Conservation (phyloP, 2,797 vertebrate species). For the Myoxocephalus aenaeus region DNA sequence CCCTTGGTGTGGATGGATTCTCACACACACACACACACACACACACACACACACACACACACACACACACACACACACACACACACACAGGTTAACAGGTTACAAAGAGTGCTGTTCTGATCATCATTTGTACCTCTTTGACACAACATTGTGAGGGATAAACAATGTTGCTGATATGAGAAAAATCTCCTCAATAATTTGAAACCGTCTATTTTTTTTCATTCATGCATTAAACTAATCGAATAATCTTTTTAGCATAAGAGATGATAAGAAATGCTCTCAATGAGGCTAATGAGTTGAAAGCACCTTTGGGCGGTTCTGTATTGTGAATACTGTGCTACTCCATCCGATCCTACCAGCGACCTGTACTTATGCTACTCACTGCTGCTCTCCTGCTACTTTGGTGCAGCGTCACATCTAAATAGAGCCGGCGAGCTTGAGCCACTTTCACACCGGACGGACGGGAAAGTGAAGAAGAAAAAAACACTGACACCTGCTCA, state of each 20-base stretch:
- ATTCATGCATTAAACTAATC: not conserved
- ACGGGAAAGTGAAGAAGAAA: no score
- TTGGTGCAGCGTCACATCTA: no score
- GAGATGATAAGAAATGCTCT: not conserved
- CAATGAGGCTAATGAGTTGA: not conserved
- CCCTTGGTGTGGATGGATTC: conserved; percentile 15
- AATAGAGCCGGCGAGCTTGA: no score
- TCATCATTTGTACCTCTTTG: not conserved
- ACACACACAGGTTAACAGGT: conserved; percentile 10
- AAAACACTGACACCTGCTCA: no score
- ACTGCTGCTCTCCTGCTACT: no score
- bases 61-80: not conserved
- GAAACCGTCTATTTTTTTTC: not conserved
- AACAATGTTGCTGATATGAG: not conserved
- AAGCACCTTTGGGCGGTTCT: no score
- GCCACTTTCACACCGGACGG: no score
- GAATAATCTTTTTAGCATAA: not conserved
- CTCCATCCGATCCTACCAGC: no score
- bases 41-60: conserved; percentile 5
- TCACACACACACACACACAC: not conserved
- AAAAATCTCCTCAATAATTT: not conserved
- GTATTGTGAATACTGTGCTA: no score
- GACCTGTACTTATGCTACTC: no score
- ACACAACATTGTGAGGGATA: accelerated
- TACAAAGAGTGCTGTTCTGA: not conserved